Percentiles rank a stretch among this genome's conserved stretches.
Evolutionary conservation across 2,888 invertebrate species (phyloP).

Genomic region (Ypsolopha scabrella): DNA sequence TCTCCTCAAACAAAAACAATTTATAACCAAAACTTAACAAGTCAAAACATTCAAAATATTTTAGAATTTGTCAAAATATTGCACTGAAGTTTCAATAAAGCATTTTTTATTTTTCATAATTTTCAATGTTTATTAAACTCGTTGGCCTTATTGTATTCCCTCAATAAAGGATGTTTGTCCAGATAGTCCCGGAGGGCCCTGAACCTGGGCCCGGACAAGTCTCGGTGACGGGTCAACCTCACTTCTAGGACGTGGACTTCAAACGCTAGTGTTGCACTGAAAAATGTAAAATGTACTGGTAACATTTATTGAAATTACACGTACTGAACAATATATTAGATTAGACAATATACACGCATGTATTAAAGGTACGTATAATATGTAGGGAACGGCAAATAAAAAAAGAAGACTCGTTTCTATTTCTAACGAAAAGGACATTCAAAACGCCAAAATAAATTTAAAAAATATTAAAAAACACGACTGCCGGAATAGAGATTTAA

Average conservation of each 20-base stretch:
- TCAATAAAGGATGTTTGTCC: slow-evolving; percentile 47
- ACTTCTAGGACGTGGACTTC: slow-evolving; percentile 72
- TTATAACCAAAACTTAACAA: neutral
- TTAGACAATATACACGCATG: too few species aligned
- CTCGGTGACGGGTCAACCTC: slow-evolving; percentile 70
- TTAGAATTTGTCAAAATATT: neutral
- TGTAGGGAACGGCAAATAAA: too few species aligned
- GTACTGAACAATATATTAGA: too few species aligned
- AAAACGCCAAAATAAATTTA: too few species aligned
- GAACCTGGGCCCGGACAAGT: slow-evolving; percentile 63
- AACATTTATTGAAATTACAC: too few species aligned
- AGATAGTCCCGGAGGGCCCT: slow-evolving; percentile 43
- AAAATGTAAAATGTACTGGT: neutral
- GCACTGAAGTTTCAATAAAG: neutral
- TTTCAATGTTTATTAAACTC: neutral
- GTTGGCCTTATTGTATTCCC: slow-evolving; percentile 32
- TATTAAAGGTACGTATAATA: too few species aligned
- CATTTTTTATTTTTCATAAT: too few species aligned
- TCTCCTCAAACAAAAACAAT: too few species aligned
- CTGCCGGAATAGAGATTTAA: too few species aligned
- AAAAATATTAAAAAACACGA: too few species aligned
- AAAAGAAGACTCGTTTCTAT: too few species aligned
- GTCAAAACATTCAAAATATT: neutral
- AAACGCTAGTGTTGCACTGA: slow-evolving; percentile 53
- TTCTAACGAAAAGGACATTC: too few species aligned